Base-by-base conservation (phyloP, 2,888 invertebrate genomes). In the Drosophila sordidapex region DNA sequence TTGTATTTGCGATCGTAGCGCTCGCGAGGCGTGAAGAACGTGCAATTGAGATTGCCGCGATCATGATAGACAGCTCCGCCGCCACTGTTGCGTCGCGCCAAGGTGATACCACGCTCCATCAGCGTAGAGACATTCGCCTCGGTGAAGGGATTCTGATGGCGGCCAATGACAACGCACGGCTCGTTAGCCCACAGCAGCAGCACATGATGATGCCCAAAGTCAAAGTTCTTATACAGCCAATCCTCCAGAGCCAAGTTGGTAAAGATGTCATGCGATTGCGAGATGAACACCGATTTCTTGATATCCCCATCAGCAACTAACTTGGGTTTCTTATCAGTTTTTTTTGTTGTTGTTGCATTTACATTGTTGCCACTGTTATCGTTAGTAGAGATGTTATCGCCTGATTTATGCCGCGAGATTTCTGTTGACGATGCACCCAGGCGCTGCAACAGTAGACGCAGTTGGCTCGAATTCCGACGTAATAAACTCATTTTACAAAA, bases 51-150 rank as follows among this genome's bases (percentile, higher is more conserved):
- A 94, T 98, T 99, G 67, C 98, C 99, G 76, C 95, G 94, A 93
- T 99, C 99, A 93, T 99, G 99, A 93, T 98, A 99, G 31, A 99
- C 99, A 5, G 99, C 96, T 33, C 99, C 99, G 72, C 99, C 97
- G 35, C 99, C 99, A 93, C 99, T 99, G 91, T 97, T 97, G 49
- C 99, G 95, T 68, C 99, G 95, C 0, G 97, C 99, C 71, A 99
- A 89, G 15, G 95, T 94, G 66, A 99, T 95, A 21, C 95, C 96
- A 49, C 95, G 94, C 57, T 95, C 95, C 73, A 94, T 91, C 57
- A 97, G 92, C 49, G 94, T 94, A 3, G 95, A 94, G 4, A 97
- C 94, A 92, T 99, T 97, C 2, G 97, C 96, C 93, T 99, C 99
- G 38, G 96, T 92, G 97, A 99, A 99, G 1, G 99, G 98, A 93